Evolutionary conservation across 2,888 invertebrate species (phyloP).

Genomic region (Sarcophaga caerulescens): DNA sequence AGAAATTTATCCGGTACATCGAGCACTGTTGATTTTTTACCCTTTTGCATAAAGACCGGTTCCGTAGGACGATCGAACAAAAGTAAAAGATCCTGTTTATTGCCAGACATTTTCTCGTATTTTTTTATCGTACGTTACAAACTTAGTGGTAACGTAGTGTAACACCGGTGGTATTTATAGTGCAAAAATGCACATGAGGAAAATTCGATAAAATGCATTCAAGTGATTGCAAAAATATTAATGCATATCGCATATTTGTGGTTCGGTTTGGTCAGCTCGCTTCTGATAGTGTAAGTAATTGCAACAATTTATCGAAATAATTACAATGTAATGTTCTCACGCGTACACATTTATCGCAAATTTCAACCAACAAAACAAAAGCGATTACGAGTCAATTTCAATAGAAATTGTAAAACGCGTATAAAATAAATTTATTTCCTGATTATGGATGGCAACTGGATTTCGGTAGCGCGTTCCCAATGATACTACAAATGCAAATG

Average conservation of each 20-base stretch:
- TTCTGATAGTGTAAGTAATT: constrained; percentile 24
- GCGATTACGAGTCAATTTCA: neutral
- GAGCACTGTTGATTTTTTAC: constrained; percentile 84
- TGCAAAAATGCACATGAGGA: neutral
- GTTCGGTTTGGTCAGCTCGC: neutral
- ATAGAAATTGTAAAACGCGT: too few relatives aligned
- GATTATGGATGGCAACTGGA: too few relatives aligned
- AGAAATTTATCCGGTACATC: constrained; percentile 85
- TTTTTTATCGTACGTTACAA: neutral
- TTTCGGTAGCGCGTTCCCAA: too few relatives aligned
- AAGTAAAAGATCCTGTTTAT: constrained; percentile 81
- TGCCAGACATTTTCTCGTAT: constrained; percentile 32
- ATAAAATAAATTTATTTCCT: too few relatives aligned
- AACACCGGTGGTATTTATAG: constrained; percentile 54
- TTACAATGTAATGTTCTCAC: too few relatives aligned
- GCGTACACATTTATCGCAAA: too few relatives aligned
- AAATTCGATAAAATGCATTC: neutral
- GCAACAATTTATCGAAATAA: constrained; percentile 31
- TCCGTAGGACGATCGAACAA: constrained; percentile 90
- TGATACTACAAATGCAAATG: too few relatives aligned
- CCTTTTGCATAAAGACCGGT: constrained; percentile 90
- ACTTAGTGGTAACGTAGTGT: neutral
- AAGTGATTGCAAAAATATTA: neutral
- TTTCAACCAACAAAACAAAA: too few relatives aligned
- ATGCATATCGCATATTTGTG: constrained; percentile 54